These are phyloP conservation scores for Stenolophus ochropezus DNA, from an alignment of 2,888 invertebrate species.

Conservation along the genomic window DNA sequence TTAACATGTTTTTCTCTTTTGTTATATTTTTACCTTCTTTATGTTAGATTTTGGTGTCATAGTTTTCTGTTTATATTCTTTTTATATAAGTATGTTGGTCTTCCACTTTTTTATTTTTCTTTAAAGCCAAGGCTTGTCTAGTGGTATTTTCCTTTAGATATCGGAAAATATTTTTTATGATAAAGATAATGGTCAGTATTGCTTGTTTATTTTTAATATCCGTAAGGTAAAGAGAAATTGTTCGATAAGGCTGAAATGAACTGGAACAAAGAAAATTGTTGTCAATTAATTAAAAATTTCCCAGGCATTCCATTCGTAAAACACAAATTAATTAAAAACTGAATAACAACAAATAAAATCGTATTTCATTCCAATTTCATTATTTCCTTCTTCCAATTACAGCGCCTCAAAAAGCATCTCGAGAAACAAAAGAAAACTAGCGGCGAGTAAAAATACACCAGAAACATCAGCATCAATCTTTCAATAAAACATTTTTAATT, in stretches of 20 bases:
- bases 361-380: conserved; percentile 17
- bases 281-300: not conserved
- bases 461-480: conserved; percentile 40
- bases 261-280: not conserved
- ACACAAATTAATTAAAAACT: conserved; percentile 1
- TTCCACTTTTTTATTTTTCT: no score
- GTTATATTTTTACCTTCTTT: no score
- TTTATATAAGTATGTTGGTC: no score
- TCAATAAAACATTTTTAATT: conserved; percentile 51
- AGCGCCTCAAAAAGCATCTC: not conserved
- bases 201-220: not conserved
- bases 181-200: not conserved
- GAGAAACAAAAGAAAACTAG: conserved; percentile 22
- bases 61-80: no score
- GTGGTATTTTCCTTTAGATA: not conserved
- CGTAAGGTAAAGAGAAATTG: not conserved
- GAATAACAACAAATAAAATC: conserved; percentile 5
- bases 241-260: not conserved
- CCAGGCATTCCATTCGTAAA: not conserved
- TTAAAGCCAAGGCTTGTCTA: no score
- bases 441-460: not conserved
- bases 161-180: no score
- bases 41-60: no score
- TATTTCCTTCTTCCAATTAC: conserved; percentile 19
- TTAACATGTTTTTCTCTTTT: no score